phyloP scores from a whole-genome alignment of 1,140 invertebrate species.

The Trichonephila clavata region DNA sequence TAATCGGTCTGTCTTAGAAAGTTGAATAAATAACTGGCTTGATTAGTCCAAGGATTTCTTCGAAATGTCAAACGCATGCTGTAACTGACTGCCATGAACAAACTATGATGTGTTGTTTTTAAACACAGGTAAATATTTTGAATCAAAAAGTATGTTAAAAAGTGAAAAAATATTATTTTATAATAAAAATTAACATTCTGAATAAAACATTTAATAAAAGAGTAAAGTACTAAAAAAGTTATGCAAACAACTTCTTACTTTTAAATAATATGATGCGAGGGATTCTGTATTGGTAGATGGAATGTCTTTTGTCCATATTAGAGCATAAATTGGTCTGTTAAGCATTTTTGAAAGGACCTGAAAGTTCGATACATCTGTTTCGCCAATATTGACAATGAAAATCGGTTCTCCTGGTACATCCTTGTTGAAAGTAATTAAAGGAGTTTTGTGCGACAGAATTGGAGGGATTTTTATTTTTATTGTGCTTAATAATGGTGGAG shows the following conservation, averaged over 20 bases:
- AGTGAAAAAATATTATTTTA: no score
- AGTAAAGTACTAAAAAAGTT: no score
- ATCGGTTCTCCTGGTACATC: not conserved
- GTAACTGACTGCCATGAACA: no score
- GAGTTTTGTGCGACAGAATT: not conserved
- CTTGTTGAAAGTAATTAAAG: not conserved
- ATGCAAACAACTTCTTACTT: not conserved
- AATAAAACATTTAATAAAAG: no score
- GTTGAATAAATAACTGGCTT: no score
- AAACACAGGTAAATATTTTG: no score
- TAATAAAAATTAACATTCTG: no score
- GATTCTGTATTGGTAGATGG: not conserved
- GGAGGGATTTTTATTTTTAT: not conserved
- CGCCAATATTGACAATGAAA: conserved; percentile 16
- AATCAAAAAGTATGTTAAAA: no score
- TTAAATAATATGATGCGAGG: conserved; percentile 8
- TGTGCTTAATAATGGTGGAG: not conserved
- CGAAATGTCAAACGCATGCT: no score
- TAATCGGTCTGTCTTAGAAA: no score
- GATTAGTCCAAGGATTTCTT: no score
- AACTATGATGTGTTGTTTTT: no score
- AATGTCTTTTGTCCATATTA: conserved; percentile 39
- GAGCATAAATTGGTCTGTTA: conserved; percentile 19
- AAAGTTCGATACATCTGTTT: not conserved
- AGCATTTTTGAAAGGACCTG: not conserved